phyloP scores from a whole-genome alignment of 37 sponge, comb jelly and placozoan species.

The Ephydatia muelleri region DNA sequence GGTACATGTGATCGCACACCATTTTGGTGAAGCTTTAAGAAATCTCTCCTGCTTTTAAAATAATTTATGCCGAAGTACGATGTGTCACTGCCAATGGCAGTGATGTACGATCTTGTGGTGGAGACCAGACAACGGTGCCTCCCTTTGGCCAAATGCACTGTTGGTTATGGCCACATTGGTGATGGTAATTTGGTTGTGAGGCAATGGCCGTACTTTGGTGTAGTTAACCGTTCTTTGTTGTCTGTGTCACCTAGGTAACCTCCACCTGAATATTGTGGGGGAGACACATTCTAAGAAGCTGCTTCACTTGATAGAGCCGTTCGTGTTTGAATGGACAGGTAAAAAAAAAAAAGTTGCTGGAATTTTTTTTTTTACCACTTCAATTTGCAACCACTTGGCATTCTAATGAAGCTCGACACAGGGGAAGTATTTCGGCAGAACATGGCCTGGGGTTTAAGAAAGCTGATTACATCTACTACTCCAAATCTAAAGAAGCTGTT shows the following conservation, averaged over 20 bases:
- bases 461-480: conserved; percentile 84
- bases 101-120: conserved; percentile 88
- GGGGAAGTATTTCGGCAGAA: conserved; percentile 97
- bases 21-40: not conserved
- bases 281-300: conserved; percentile 62
- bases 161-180: conserved; percentile 97
- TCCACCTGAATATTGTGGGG: conserved; percentile 88
- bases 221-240: not conserved
- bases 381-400: not conserved
- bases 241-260: conserved; percentile 78
- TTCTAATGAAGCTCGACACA: conserved; percentile 44
- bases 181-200: conserved; percentile 57
- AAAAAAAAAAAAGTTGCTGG: conserved; percentile 37
- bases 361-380: conserved; percentile 13
- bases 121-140: conserved; percentile 57
- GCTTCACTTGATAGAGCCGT: conserved; percentile 84
- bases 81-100: conserved; percentile 84
- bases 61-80: conserved; percentile 76
- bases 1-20: too few relatives aligned
- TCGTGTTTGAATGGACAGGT: conserved; percentile 96
- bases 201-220: conserved; percentile 27
- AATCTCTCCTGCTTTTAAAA: not conserved
- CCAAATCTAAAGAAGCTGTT: conserved; percentile 70
- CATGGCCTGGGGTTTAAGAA: conserved; percentile 97
- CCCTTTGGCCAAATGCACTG: conserved; percentile 40